Evolutionary conservation across 2,797 vertebrate species (phyloP).

Genomic region (Sparus aurata): DNA sequence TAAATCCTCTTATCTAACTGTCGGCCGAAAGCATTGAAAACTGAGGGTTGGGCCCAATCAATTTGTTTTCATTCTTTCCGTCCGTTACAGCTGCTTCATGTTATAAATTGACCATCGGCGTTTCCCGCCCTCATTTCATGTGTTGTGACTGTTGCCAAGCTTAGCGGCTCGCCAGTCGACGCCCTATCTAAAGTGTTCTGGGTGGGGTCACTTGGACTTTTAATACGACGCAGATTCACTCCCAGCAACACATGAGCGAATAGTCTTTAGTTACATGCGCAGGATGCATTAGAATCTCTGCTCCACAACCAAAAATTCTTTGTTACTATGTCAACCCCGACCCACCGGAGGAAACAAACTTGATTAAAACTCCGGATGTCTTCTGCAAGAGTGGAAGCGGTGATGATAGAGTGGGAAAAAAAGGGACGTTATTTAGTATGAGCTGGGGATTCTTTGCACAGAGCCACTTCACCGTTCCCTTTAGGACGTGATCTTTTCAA

Average conservation of each 20-base stretch:
- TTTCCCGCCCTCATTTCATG: slow-evolving; percentile 47
- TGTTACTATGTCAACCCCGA: neutral
- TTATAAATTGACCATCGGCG: slow-evolving; percentile 34
- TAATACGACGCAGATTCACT: slow-evolving; percentile 25
- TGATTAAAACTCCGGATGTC: neutral
- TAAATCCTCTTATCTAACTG: neutral
- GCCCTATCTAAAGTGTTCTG: slow-evolving; percentile 31
- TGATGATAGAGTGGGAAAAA: neutral
- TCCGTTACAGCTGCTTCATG: slow-evolving; percentile 35
- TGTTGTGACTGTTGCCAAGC: slow-evolving; percentile 26
- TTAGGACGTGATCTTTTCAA: slow-evolving; percentile 35
- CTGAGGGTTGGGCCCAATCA: neutral
- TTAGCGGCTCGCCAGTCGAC: slow-evolving; percentile 22
- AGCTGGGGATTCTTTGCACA: neutral
- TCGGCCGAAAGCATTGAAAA: neutral
- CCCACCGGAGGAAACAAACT: neutral
- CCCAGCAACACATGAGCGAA: slow-evolving; percentile 9
- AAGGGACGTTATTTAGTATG: slow-evolving; percentile 17
- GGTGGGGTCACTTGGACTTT: slow-evolving; percentile 43
- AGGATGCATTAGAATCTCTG: neutral
- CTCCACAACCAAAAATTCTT: neutral
- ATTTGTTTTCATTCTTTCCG: slow-evolving; percentile 21
- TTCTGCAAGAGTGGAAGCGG: neutral
- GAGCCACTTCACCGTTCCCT: slow-evolving; percentile 22
- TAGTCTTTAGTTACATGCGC: slow-evolving; percentile 9